Percentiles rank a stretch among this genome's conserved stretches.
Evolutionary conservation across 2,113 vertebrate species (phyloP).

Genomic region (Spheniscus mendiculus): DNA sequence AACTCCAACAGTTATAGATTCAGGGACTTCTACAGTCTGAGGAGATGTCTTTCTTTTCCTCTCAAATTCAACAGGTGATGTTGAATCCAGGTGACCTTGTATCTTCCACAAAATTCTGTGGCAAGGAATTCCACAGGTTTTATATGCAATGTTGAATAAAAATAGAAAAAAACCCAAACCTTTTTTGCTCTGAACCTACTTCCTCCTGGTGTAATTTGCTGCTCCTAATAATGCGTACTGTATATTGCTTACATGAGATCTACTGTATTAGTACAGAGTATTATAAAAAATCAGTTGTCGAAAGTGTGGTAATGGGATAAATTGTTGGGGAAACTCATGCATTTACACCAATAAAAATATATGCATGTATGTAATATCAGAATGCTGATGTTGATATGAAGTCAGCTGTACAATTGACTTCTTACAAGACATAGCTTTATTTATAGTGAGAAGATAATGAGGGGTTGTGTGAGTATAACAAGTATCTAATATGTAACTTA

Average conservation of each 20-base stretch:
- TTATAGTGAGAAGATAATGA: background rate
- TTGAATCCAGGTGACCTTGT: background rate
- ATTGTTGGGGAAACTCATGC: background rate
- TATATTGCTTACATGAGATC: background rate
- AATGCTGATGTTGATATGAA: background rate
- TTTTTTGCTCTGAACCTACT: background rate
- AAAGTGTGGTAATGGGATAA: background rate
- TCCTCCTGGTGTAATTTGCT: background rate
- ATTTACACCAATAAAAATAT: background rate
- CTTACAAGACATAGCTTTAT: background rate
- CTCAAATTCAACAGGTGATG: background rate
- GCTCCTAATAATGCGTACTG: background rate
- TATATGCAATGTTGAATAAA: background rate
- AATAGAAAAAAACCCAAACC: background rate
- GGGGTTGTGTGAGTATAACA: background rate
- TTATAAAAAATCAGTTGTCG: background rate
- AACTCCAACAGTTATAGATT: background rate
- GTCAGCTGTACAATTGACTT: background rate
- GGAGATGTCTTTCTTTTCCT: background rate
- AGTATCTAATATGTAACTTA: background rate
- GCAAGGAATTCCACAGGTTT: background rate
- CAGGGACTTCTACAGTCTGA: background rate
- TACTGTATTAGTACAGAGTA: background rate
- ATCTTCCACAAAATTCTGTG: background rate
- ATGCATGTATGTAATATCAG: background rate